Conservation (phyloP, 1,140 invertebrate genomes). For the Colletes gigas region DNA sequence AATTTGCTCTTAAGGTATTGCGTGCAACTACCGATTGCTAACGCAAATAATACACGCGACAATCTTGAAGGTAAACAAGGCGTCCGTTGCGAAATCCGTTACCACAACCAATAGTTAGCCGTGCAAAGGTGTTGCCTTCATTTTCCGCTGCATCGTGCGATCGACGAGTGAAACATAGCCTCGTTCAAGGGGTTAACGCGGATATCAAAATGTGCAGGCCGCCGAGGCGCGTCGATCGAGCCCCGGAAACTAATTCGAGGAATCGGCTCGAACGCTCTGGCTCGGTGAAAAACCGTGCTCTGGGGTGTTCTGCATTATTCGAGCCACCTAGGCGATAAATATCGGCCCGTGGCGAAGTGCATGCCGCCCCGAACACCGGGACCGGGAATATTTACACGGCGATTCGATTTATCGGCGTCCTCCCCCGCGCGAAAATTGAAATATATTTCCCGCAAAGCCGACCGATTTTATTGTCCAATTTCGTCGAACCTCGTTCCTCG, state of each 20-base stretch:
- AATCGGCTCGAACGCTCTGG: slow-evolving; percentile 34
- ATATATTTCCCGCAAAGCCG: slow-evolving; percentile 59
- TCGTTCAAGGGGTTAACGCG: too few species aligned
- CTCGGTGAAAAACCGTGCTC: slow-evolving; percentile 53
- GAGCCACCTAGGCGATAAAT: slow-evolving; percentile 56
- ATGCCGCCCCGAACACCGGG: slow-evolving; percentile 19
- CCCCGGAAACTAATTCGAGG: slow-evolving; percentile 46
- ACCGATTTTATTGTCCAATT: slow-evolving; percentile 59
- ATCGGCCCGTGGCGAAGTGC: slow-evolving; percentile 44
- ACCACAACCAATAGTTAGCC: too few species aligned
- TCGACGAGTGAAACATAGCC: too few species aligned
- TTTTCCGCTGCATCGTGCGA: too few species aligned
- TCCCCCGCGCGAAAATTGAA: slow-evolving; percentile 55
- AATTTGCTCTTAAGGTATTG: too few species aligned
- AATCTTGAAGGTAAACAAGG: too few species aligned
- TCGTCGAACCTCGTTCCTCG: slow-evolving; percentile 24
- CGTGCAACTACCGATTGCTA: too few species aligned
- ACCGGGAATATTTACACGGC: slow-evolving; percentile 57
- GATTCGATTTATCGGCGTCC: slow-evolving; percentile 57
- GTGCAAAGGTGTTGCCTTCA: too few species aligned
- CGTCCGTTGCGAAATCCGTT: too few species aligned
- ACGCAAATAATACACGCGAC: too few species aligned
- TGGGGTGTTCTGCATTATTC: slow-evolving; percentile 56
- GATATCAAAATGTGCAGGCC: too few species aligned
- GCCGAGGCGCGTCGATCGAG: too few species aligned